Base-by-base conservation (phyloP, 2,113 vertebrate genomes). In the Nibea coibor region DNA sequence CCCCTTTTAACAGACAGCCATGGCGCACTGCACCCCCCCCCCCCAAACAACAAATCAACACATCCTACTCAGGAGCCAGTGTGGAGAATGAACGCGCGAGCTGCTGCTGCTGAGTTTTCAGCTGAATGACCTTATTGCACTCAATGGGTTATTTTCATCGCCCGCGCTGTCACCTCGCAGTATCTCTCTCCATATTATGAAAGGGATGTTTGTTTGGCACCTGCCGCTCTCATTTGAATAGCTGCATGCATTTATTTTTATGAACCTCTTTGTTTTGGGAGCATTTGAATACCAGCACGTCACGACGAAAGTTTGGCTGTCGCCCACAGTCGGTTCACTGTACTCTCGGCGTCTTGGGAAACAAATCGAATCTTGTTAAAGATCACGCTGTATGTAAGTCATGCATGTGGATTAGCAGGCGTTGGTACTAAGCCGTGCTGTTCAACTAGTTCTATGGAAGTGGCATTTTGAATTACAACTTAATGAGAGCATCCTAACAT, bases 21-120 rank as follows among this genome's bases (percentile, higher is more conserved):
- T 84, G 62, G 48, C 58, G 81, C 84, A 77, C 45, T 75, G 81
- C 82, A 72, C 71, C 88, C 80, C 43, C 88, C 80, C 43, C 24
- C 59, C 17, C 19, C 47, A 14, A 66, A 69, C 35, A 74, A 66
- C 50, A 64, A 22, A 69, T 22, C 35, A 56, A 48, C 57, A 69
- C 28, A 43, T 50, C 15, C 48, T 43, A 42, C 42, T 31, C 42
- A 28, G 53, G 35, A 83, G 39, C 72, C 20, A 3, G 5, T 22
- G 24, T 15, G 9, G 22, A 62, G 63, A 16, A 22, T 61, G 10
- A 35, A 47, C 31, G 26, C 10, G 3, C 3, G 24, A 54, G 22
- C 62, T 39, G 26, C 4, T 39, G 26, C 4, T 79, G 72, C 39
- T 31, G 3, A 68, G n/a, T 66, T 48, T 39, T 48, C 51, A 81